Base-by-base conservation (phyloP, 2,888 invertebrate genomes). In the Mesorhabditis spiculigera region DNA sequence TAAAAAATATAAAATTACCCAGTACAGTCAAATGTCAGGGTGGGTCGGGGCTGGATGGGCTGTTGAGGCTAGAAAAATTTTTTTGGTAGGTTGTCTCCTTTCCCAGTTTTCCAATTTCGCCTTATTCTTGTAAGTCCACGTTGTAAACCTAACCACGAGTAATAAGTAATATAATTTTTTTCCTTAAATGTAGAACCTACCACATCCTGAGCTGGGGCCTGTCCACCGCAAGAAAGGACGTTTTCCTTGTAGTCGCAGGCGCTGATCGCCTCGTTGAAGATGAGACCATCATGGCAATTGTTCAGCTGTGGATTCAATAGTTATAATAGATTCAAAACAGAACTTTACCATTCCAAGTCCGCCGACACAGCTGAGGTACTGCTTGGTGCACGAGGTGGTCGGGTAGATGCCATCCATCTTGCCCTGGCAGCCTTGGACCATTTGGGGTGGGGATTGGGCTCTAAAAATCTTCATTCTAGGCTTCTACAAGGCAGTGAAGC, bases 161-260 rank as follows among this genome's bases (percentile, higher is more conserved):
- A 13, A 13, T 50, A 10, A 50, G 58, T 50, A 50, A 50, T n/a
- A n/a, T 50, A n/a, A 50, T n/a, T 50, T 50, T 50, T 50, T 13
- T n/a, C n/a, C 8, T 50, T 50, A 13, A 13, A 10, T 13, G 3
- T 13, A 3, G n/a, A 50, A 13, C 58, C 58, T n/a, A 50, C 58
- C 58, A 50, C n/a, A 50, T 50, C 58, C n/a, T 50, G 58, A 13
- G 8, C 10, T 50, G 58, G 58, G 8, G 58, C n/a, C 10, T n/a
- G 8, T n/a, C n/a, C n/a, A 2, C 58, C 43, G 63, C 75, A 75
- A n/a, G 71, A 67, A 50, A 61, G 45, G 66, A 71, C 69, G 67
- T 73, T 75, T 5, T 41, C 66, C 45, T 63, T 67, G 68, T 70
- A 75, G 68, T 75, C 73, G 58, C 75, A 75, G 3, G 68, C 68